A percentile compares a stretch with the other conserved stretches of the same genome.
Evolutionary conservation across 1,140 invertebrate species (phyloP).

Genomic region (Aphelenchoides avenae): DNA sequence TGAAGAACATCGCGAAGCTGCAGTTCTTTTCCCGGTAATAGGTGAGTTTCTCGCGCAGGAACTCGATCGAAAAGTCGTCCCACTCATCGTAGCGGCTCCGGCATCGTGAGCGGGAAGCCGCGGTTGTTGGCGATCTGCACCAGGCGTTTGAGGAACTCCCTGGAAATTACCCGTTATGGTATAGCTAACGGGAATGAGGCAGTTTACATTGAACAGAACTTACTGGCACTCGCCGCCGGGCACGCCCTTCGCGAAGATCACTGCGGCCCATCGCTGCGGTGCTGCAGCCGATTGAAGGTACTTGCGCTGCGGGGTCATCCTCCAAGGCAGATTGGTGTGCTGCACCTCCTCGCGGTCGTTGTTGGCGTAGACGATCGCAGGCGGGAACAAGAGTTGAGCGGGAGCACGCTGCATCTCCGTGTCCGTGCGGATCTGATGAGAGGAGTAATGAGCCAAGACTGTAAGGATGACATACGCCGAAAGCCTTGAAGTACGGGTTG

Average conservation of each 20-base stretch:
- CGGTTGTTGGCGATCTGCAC: constrained; percentile 3
- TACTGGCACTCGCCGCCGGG: constrained; percentile 2
- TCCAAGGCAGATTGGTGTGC: constrained; percentile 6
- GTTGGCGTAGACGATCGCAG: constrained; percentile 1
- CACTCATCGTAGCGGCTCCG: not conserved
- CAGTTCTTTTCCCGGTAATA: not conserved
- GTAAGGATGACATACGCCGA: not conserved
- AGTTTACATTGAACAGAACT: not conserved
- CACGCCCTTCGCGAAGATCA: constrained; percentile 2
- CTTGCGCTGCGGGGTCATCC: constrained; percentile 4
- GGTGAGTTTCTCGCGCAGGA: not conserved
- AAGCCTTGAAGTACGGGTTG: constrained; percentile 3
- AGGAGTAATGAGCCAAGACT: not conserved
- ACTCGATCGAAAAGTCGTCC: not conserved
- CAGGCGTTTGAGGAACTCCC: constrained; percentile 9
- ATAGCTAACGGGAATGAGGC: not conserved
- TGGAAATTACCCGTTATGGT: constrained; percentile 11
- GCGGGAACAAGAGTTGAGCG: constrained; percentile 15
- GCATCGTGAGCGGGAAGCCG: constrained; percentile 13
- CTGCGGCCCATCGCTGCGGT: constrained; percentile 2
- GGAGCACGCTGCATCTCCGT: constrained; percentile 4
- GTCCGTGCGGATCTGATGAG: constrained; percentile 6
- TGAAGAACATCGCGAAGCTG: constrained; percentile 18
- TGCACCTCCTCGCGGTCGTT: not conserved
- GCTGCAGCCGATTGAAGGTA: constrained; percentile 2